Conservation (phyloP, 1,140 invertebrate species). For the Radopholus similis region DNA sequence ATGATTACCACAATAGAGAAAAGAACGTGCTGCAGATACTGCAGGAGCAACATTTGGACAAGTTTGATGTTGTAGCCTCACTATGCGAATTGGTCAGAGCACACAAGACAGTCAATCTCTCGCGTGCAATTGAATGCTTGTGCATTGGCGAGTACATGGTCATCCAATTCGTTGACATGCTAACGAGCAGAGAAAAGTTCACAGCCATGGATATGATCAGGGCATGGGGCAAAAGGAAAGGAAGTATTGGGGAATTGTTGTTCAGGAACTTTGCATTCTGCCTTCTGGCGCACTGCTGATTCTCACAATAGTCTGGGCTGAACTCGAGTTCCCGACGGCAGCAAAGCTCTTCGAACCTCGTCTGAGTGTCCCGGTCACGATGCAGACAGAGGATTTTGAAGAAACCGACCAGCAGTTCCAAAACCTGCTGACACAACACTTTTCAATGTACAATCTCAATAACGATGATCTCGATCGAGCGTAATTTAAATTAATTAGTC, state of each 20-base stretch:
- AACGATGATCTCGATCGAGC: too few relatives aligned
- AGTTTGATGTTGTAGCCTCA: conserved; percentile 5
- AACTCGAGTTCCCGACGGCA: neutral
- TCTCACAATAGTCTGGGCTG: conserved; percentile 9
- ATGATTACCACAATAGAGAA: neutral
- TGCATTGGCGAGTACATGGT: conserved; percentile 1
- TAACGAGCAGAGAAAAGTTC: neutral
- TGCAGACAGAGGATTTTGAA: conserved; percentile 10
- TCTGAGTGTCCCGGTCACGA: neutral
- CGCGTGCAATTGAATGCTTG: conserved; percentile 5
- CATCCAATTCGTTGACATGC: conserved; percentile 3
- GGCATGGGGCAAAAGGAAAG: too few relatives aligned
- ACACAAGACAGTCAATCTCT: neutral
- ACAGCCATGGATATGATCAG: neutral
- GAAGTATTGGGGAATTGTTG: too few relatives aligned
- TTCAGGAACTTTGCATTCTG: conserved; percentile 5
- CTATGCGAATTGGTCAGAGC: neutral
- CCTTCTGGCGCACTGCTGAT: conserved; percentile 10
- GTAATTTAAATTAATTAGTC: too few relatives aligned
- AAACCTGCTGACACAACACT: conserved; percentile 6
- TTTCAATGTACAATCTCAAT: too few relatives aligned
- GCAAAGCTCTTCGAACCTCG: conserved; percentile 3
- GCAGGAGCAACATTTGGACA: neutral
- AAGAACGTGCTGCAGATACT: neutral
- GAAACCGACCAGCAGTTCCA: conserved; percentile 14